Base-by-base conservation (phyloP, 2,888 invertebrate species). In the Euclidia mi region DNA sequence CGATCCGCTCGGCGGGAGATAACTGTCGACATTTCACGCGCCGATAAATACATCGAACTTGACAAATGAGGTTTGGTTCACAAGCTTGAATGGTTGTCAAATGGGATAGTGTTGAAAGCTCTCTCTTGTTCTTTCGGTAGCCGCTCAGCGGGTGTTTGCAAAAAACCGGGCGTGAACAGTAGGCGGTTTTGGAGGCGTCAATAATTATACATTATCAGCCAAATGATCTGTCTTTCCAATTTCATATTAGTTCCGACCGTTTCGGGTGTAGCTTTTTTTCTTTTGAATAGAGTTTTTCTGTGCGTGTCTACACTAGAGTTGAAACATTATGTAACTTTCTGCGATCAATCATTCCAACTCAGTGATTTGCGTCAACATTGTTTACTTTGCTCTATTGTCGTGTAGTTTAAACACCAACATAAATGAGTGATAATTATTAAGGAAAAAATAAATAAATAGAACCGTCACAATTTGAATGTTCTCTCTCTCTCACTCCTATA, bases 111-210 rank as follows among this genome's bases (percentile, higher is more conserved):
- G 87, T 82, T 82, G 86, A 88, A 87, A 82, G 83, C 73, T 82
- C 70, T 83, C 72, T 80, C 82, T 84, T 80, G 79, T 82, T 76
- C 58, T 52, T 79, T 81, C 60, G 84, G 85, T 77, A 45, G 71
- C 47, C 51, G 58, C 84, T 52, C 86, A 51, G 43, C 76, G 87
- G 90, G 75, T 60, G 79, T 67, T 78, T 48, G 73, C 71, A 82
- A 89, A 88, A 88, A 88, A 80, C 44, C 65, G 72, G 86, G 70
- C 87, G 85, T 79, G 31, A 65, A 78, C 88, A 81, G 86, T 82
- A 82, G 83, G 80, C n/a, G n/a, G n/a, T n/a, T n/a, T n/a, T n/a
- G n/a, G n/a, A n/a, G n/a, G n/a, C 68, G 72, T 55, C 64, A 71
- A 84, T 86, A 76, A 83, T 85, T 82, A 74, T 81, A 78, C 78